Evolutionary conservation across 2,888 invertebrate genomes (phyloP).

Genomic region (Thera britannica): DNA sequence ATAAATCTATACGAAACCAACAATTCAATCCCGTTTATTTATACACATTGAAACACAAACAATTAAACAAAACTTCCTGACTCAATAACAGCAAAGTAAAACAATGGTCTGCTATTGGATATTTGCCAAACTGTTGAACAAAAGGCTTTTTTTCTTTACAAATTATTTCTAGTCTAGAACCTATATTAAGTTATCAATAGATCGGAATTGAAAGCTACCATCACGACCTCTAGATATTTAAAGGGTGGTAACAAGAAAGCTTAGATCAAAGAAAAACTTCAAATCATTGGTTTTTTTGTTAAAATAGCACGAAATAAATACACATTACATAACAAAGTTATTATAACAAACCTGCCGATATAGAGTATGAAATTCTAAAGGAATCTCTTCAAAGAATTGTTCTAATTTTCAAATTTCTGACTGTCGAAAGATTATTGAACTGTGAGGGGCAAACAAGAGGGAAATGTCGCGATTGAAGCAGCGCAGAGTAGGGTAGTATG

Average conservation of each 20-base stretch:
- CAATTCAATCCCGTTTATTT: constrained; percentile 23
- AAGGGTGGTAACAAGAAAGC: constrained; percentile 9
- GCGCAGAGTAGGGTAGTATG: constrained; percentile 42
- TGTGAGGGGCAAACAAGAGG: constrained; percentile 64
- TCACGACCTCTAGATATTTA: constrained; percentile 27
- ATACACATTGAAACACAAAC: constrained; percentile 22
- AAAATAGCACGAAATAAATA: neutral
- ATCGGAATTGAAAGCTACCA: constrained; percentile 17
- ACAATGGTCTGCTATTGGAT: constrained; percentile 34
- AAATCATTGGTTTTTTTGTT: too few relatives aligned
- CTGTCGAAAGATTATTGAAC: constrained; percentile 70
- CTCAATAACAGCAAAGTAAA: constrained; percentile 35
- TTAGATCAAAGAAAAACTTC: constrained; percentile 6
- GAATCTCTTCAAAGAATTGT: constrained; percentile 41
- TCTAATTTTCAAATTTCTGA: constrained; percentile 64
- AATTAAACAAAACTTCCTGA: constrained; percentile 33
- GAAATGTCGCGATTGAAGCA: constrained; percentile 76
- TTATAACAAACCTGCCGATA: neutral
- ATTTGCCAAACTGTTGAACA: constrained; percentile 30
- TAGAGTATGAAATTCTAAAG: constrained; percentile 19
- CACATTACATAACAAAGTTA: neutral
- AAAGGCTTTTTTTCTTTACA: constrained; percentile 10
- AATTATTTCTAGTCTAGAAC: constrained; percentile 11
- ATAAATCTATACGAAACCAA: constrained; percentile 9
- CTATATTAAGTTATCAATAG: constrained; percentile 17